These are phyloP conservation scores for Donacobius atricapilla DNA, from an alignment of 2,113 vertebrate genomes.

Conservation along the genomic window DNA sequence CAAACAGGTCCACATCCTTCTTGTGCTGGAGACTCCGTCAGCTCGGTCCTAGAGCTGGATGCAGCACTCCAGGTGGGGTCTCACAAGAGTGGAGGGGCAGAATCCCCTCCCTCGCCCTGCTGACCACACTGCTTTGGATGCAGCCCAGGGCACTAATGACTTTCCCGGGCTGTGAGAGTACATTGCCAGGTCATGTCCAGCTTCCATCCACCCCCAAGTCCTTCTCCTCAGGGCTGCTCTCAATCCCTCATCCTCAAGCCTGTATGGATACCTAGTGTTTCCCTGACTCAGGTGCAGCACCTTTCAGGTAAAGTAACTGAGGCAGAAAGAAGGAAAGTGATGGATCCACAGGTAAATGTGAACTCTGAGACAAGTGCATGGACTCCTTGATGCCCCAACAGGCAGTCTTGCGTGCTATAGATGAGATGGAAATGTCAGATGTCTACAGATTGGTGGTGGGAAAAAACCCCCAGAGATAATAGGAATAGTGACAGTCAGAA, in stretches of 20 bases:
- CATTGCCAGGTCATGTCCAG: background rate
- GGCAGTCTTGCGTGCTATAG: background rate
- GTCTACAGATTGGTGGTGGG: background rate
- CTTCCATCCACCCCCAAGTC: background rate
- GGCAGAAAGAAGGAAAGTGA: background rate
- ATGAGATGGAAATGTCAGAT: background rate
- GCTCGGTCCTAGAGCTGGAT: background rate
- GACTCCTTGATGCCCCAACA: background rate
- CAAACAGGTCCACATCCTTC: background rate
- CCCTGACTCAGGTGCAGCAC: background rate
- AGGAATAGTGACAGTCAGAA: background rate
- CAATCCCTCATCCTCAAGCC: background rate
- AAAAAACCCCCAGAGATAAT: background rate
- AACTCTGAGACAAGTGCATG: background rate
- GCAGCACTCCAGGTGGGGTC: background rate
- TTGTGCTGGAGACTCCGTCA: background rate
- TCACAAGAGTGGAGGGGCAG: background rate
- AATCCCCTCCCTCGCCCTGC: background rate
- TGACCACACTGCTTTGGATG: background rate
- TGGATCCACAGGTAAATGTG: background rate
- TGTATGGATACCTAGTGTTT: background rate
- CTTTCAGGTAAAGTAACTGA: background rate
- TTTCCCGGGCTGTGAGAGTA: background rate
- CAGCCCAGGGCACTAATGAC: background rate
- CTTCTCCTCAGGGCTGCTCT: background rate